Base-by-base conservation (phyloP, 2,888 invertebrate genomes). In the Drosophila anomalipes region DNA sequence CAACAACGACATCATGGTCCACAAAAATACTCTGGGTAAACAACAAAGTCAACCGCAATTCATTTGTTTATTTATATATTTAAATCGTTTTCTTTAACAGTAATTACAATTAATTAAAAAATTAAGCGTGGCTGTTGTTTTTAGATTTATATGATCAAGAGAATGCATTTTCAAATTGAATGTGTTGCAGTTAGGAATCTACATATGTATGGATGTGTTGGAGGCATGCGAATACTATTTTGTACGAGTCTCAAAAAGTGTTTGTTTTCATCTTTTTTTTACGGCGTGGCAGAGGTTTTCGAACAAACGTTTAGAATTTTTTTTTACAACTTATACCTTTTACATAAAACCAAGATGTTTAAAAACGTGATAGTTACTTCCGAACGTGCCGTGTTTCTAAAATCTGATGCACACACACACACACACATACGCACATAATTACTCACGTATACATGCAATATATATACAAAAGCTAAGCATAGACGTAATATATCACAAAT, bases 71-170 rank as follows among this genome's bases (percentile, higher is more conserved):
- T 80, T 79, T 72, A 66, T 84, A 84, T 84, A 84, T 70, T 86
- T 84, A 81, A 80, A 88, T 86, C 89, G 74, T 77, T 83, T 83
- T 80, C 64, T 89, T 75, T 86, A 89, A 84, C 76, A 86, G 79
- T 86, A 86, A 86, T 86, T 86, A 89, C 89, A 89, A 89, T 79
- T 86, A 86, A 82, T 86, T 86, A 84, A 89, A 87, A 86, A 81
- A 79, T 82, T 88, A 89, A 82, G 86, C 89, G 86, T 89, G 89
- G 81, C 86, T 84, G 89, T 83, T 85, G 85, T 73, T 76, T 84
- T 84, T 66, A 69, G 58, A 61, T 83, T 80, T 76, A 74, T 85
- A 81, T 85, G 82, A 83, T 86, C 87, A 84, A 84, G 73, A 86
- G 81, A 86, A 86, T 82, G 82, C 81, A 63, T 76, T 78, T 70